Conservation (phyloP, 2,113 vertebrate genomes). For the Oreotrochilus melanogaster region DNA sequence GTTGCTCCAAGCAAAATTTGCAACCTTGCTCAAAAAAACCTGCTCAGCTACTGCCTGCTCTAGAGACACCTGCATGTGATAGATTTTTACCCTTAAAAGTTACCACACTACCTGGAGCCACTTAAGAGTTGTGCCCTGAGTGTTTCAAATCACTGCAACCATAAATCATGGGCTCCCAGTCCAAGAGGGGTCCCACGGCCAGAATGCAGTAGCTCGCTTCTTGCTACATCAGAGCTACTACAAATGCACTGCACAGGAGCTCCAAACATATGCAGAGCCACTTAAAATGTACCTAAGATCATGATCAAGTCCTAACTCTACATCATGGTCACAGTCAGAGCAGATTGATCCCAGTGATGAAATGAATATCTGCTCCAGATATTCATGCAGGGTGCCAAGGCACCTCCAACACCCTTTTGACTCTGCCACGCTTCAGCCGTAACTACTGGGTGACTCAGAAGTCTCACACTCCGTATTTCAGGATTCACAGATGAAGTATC, state of each 20-base stretch:
- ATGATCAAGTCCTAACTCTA: background rate
- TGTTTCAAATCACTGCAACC: background rate
- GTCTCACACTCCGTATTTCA: conserved; percentile 54
- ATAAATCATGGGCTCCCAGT: accelerated
- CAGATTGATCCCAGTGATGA: background rate
- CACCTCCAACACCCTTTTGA: background rate
- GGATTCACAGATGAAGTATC: conserved; percentile 20
- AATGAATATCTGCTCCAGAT: background rate
- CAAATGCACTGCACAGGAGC: background rate
- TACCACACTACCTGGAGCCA: background rate
- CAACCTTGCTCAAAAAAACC: background rate
- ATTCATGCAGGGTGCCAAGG: background rate
- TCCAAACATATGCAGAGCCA: conserved; percentile 11
- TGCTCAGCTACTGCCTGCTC: background rate
- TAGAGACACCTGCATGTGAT: background rate
- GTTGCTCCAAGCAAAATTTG: background rate
- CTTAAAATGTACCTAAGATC: background rate
- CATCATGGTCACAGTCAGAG: background rate
- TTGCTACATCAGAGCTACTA: background rate
- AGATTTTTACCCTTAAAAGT: background rate
- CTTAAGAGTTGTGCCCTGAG: background rate
- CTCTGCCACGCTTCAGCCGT: background rate
- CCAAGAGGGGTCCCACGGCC: background rate
- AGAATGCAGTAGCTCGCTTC: background rate
- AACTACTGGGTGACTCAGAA: background rate